phyloP scores from a whole-genome alignment of 53 echinoderm and acorn worm species.

The Crossaster papposus region DNA sequence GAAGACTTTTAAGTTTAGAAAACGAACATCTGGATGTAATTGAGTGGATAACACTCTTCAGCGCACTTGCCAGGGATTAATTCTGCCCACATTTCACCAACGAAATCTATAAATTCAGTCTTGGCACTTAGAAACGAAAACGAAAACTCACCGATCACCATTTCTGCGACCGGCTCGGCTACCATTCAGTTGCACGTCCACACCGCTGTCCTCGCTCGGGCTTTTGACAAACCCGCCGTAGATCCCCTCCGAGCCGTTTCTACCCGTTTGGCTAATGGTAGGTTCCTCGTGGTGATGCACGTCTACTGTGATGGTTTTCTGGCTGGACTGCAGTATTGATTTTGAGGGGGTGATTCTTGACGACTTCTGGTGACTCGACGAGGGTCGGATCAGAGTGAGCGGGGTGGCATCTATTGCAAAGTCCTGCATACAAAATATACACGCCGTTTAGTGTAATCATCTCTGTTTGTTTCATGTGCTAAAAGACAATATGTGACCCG shows the following conservation, averaged over 20 bases:
- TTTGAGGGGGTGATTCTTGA: constrained; percentile 58
- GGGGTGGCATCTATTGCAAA: constrained; percentile 63
- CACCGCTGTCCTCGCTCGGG: constrained; percentile 96
- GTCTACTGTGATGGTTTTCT: constrained; percentile 82
- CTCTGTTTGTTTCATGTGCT: too few species aligned
- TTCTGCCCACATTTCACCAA: not conserved
- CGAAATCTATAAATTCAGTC: not conserved
- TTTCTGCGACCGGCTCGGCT: constrained; percentile 54
- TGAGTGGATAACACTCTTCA: too few species aligned
- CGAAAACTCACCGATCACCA: constrained; percentile 47
- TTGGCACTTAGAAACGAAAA: too few species aligned
- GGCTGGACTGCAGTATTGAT: constrained; percentile 66
- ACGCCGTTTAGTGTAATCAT: too few species aligned
- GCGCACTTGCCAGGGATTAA: not conserved
- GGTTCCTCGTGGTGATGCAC: constrained; percentile 76
- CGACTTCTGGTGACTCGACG: constrained; percentile 24
- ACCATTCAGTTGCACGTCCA: constrained; percentile 67
- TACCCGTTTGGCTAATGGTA: constrained; percentile 61
- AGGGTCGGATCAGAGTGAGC: constrained; percentile 59
- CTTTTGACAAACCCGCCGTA: constrained; percentile 78
- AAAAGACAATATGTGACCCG: too few species aligned
- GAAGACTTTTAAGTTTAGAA: not conserved
- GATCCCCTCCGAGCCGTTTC: constrained; percentile 56
- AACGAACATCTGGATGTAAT: not conserved
- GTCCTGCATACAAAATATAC: constrained; percentile 36